Percentiles rank a stretch among this genome's conserved stretches.
phyloP scores from a whole-genome alignment of 1,140 invertebrate species.

The Cataglyphis hispanica region DNA sequence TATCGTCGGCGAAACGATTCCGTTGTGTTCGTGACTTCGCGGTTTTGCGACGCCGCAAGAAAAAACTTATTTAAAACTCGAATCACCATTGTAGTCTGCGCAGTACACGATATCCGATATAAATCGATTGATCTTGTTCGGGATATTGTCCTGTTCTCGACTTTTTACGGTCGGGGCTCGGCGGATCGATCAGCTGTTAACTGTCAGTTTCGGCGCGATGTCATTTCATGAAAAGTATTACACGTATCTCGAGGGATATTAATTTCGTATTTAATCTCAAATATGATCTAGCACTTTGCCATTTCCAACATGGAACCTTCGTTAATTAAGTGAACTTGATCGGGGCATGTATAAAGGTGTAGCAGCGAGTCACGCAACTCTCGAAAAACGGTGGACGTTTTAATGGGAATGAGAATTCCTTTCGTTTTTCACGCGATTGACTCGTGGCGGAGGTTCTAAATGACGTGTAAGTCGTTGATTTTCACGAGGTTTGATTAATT shows the following conservation, averaged over 20 bases:
- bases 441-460: not conserved
- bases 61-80: conserved; percentile 8
- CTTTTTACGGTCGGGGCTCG: not conserved
- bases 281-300: not conserved
- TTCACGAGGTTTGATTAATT: not conserved
- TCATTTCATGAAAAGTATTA: not conserved
- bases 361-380: conserved; percentile 13
- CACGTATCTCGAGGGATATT: not conserved
- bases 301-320: conserved; percentile 15
- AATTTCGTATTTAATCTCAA: conserved; percentile 22
- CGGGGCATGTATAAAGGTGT: not conserved
- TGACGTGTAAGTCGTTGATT: not conserved
- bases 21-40: not conserved
- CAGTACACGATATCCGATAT: not conserved
- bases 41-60: not conserved
- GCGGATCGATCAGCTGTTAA: not conserved
- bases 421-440: conserved; percentile 25
- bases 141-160: not conserved
- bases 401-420: not conserved
- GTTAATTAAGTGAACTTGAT: not conserved
- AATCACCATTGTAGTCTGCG: not conserved
- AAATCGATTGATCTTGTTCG: not conserved
- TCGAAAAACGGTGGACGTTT: not conserved
- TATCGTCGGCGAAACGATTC: conserved; percentile 1
- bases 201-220: not conserved